Evolutionary conservation across 2,888 invertebrate genomes (phyloP), one percentile per base, ranked within the genome.

Genomic region (Cactoblastis cactorum): DNA sequence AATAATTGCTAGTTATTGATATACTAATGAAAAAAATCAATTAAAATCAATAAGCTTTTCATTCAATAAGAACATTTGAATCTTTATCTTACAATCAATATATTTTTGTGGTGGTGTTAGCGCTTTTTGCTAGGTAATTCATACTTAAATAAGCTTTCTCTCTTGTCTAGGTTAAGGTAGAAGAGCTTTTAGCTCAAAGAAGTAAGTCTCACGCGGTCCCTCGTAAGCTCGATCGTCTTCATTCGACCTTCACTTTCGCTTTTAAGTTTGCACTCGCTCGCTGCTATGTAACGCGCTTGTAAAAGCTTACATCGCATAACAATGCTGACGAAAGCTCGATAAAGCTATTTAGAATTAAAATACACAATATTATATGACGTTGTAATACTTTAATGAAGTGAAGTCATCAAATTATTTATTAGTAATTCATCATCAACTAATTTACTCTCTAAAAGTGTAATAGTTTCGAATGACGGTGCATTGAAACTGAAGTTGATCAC

Each of bases 171-270:
- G 9, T 28, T 28, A 28, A 28, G 5, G 28, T 8, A 6, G 9
- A 28, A 1, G 8, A 28, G 28, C 28, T 28, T 28, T 9, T 15
- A 14, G 34, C 14, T 37, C 35, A 35, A 34, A 5, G 15, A 1
- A 3, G 35, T 5, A 0, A 15, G 15, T 15, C 22, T 17, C 28
- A 9, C 15, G 12, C 14, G 46, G 37, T 17, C 35, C 17, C 6
- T 9, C 28, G 37, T 35, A 35, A 24, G 14, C 24, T 37, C 37
- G 35, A 9, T 48, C 41, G 50, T 54, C 52, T 54, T 46, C 49
- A 41, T 39, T 15, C 65, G 75, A 69, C 78, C 78, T 78, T 78
- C 77, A 77, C 78, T 79, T 78, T 79, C 78, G 77, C 75, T 78
- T 77, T 70, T 71, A 70, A 69, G 65, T 60, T 66, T 67, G 73